A percentile compares a stretch with the other conserved stretches of the same genome.
Evolutionary conservation across 1,140 invertebrate species (phyloP).

Genomic region (Drosophila ficusphila): DNA sequence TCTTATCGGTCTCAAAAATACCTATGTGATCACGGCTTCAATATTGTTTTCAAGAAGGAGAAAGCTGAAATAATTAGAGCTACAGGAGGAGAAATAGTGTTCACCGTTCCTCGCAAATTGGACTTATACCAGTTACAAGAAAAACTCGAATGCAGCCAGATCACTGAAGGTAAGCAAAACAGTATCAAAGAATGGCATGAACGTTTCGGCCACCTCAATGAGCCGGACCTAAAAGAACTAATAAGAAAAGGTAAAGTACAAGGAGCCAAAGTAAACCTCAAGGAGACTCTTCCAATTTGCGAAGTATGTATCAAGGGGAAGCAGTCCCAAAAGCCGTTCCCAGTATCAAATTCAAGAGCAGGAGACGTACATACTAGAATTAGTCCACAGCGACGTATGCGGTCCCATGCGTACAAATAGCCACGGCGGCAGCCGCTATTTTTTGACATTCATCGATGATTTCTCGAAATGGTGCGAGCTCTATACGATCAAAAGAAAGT

Average conservation of each 20-base stretch:
- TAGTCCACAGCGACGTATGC: constrained; percentile 6
- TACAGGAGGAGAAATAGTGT: constrained; percentile 7
- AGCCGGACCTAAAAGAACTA: constrained; percentile 12
- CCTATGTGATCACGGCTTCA: constrained; percentile 8
- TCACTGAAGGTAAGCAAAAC: neutral
- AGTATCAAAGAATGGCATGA: constrained; percentile 22
- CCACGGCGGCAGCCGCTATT: constrained; percentile 1
- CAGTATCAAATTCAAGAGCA: neutral
- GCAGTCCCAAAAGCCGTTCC: constrained; percentile 2
- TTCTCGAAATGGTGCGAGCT: constrained; percentile 3
- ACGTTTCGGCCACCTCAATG: constrained; percentile 15
- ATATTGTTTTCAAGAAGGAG: constrained; percentile 1
- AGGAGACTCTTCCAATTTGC: constrained; percentile 11
- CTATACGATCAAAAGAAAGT: constrained; percentile 1
- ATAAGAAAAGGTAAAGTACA: constrained; percentile 9
- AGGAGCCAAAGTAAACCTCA: neutral
- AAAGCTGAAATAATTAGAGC: constrained; percentile 1
- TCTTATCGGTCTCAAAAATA: constrained; percentile 6
- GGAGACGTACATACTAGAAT: neutral
- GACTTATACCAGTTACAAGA: constrained; percentile 14
- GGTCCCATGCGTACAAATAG: neutral
- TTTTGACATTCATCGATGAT: constrained; percentile 2
- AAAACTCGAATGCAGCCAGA: neutral
- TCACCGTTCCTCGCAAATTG: neutral
- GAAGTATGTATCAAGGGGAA: constrained; percentile 22